Evolutionary conservation across 1,140 invertebrate genomes (phyloP), one percentile per base, ranked within the genome.

Genomic region (Cotesia typhae): DNA sequence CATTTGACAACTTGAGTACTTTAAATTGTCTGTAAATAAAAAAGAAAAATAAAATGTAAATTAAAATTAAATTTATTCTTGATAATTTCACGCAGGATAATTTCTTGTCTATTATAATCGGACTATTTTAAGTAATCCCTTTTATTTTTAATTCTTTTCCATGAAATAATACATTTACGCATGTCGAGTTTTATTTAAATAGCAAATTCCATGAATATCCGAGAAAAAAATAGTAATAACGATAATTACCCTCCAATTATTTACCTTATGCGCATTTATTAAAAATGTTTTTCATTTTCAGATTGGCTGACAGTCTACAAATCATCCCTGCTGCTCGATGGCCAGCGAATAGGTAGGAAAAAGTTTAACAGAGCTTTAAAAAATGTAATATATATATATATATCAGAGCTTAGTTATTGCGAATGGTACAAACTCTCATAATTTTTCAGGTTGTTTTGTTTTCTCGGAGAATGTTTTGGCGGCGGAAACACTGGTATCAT

Each of bases 401-500:
- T 73, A 78, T 76, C 71, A 73, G 55, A 65, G 59, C 28, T 28
- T 28, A 67, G 71, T 72, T 78, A 75, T 76, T 76, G 69, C 66
- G 63, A 57, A 74, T 76, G 67, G 61, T 75, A 76, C 41, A 67
- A 78, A 77, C n/a, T 74, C 74, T 76, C 78, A 78, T 75, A 69
- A 74, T 76, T 76, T 63, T 60, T 20, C 53, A 68, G 37, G 35
- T 64, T 70, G 52, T 67, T 52, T 73, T 59, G 47, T 75, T 64
- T 70, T 53, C 41, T 67, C 6, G 38, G 36, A 72, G 72, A 77
- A 79, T 79, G 79, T 82, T 47, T 84, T 79, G 77, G 77, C 70
- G 71, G 70, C 78, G 78, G 81, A 84, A 84, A 79, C 78, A 77
- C 75, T 61, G 72, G 74, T 71, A 79, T 77, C 74, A 81, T 82